Conservation (phyloP, 2,888 invertebrate genomes). For the Clepsis dumicolana region DNA sequence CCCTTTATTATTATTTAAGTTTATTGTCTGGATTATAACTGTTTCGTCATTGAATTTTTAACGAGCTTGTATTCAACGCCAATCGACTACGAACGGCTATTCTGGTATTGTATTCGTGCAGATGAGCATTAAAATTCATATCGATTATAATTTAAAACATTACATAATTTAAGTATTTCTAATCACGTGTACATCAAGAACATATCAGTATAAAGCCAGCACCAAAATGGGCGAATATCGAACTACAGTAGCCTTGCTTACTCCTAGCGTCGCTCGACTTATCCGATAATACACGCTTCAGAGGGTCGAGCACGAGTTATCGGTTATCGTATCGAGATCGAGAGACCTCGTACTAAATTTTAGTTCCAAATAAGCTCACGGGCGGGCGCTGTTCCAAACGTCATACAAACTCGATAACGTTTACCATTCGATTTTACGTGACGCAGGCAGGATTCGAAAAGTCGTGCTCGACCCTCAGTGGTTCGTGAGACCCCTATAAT, state of each 20-base stretch:
- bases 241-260: slow-evolving; percentile 38
- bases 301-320: too few species aligned
- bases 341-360: too few species aligned
- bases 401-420: too few species aligned
- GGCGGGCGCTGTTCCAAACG: too few species aligned
- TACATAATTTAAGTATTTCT: slow-evolving; percentile 39
- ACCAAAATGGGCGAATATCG: slow-evolving; percentile 52
- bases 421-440: too few species aligned
- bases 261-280: slow-evolving; percentile 18
- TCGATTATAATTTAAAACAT: slow-evolving; percentile 30
- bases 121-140: slow-evolving; percentile 35
- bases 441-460: too few species aligned
- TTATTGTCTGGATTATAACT: slow-evolving; percentile 31
- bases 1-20: slow-evolving; percentile 10
- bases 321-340: too few species aligned
- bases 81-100: background rate
- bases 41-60: background rate
- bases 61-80: background rate
- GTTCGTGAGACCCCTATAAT: slow-evolving; percentile 22
- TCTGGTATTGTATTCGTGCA: slow-evolving; percentile 17
- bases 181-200: slow-evolving; percentile 28
- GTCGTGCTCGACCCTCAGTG: too few species aligned
- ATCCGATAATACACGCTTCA: background rate
- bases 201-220: slow-evolving; percentile 47
- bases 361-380: too few species aligned